Base-by-base conservation (phyloP, 2,888 invertebrate species). In the Acanthacorydalis orientalis region DNA sequence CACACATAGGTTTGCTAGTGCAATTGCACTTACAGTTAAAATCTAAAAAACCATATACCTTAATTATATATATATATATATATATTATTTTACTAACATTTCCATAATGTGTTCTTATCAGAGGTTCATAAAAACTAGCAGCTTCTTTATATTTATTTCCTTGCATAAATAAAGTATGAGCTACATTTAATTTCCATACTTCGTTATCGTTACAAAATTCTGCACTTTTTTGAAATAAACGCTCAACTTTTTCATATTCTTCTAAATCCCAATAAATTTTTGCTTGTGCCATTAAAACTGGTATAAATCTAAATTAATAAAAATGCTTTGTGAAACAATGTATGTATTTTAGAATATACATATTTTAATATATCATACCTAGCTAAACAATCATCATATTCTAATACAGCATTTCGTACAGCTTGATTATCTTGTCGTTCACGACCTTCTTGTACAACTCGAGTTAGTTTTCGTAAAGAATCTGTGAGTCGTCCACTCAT, bases 151-250 rank as follows among this genome's bases (percentile, higher is more conserved):
- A 98, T 64, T 97, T 97, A 60, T 87, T 92, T 61, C 95, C 95
- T 68, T 97, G 96, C 97, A 99, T 98, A 63, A 97, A 98, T 3
- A 98, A 72, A 1, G 97, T 96, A 62, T 99, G 98, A 0, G 97
- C 98, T 0, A 97, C 96, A 62, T 99, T 98, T 15, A 98, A 69
- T 53, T 93, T 83, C 97, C 97, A 99, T 1, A 84, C 80, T 56
- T 97, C 93, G 57, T 95, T 91, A 60, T 96, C 96, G 55, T 91
- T 91, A 61, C 97, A 97, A 65, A 97, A 97, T 63, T 99, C 98
- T 0, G 91, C 92, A 49, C 93, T 93, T 63, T 95, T 92, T 33
- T 91, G 79, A 64, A 97, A 96, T 54, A 96, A 91, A 62, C 92
- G 90, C 63, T 97, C 96, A 1, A 98, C 96, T 60, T 95, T 91